Conservation (phyloP, 2,113 vertebrate species). For the Urocitellus parryii region DNA sequence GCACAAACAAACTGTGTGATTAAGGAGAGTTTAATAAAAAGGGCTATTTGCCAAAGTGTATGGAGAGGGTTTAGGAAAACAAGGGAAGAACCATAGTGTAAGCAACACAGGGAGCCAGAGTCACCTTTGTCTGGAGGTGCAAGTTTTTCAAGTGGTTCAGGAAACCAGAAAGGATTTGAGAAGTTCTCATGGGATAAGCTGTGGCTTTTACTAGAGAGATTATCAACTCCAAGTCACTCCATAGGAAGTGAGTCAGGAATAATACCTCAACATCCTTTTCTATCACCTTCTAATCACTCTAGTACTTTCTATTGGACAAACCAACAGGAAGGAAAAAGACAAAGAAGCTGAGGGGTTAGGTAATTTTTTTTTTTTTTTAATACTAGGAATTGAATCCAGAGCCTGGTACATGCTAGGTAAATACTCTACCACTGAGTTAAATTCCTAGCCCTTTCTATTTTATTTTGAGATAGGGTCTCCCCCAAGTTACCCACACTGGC, state of each 20-base stretch:
- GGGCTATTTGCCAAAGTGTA: background rate
- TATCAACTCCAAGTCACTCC: background rate
- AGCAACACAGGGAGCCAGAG: background rate
- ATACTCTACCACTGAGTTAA: no score
- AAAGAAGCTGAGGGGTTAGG: background rate
- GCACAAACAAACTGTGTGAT: background rate
- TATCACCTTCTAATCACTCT: background rate
- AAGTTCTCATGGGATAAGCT: background rate
- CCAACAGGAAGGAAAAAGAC: background rate
- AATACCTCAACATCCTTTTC: background rate
- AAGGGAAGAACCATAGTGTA: background rate
- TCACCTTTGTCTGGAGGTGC: background rate
- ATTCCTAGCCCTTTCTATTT: no score
- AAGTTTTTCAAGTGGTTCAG: no score
- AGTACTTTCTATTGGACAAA: background rate
- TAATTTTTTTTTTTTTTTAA: no score
- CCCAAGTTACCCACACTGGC: background rate
- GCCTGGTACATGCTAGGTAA: no score
- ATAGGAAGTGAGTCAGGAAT: background rate
- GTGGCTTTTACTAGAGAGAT: no score
- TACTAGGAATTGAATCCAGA: no score
- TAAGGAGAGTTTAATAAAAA: background rate
- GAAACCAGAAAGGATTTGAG: background rate
- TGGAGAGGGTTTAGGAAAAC: background rate
- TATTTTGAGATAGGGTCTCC: no score